Percentiles rank a stretch among this genome's conserved stretches.
Evolutionary conservation across 92 coral and sea anemone species (phyloP).

Genomic region (Siderastrea siderea): DNA sequence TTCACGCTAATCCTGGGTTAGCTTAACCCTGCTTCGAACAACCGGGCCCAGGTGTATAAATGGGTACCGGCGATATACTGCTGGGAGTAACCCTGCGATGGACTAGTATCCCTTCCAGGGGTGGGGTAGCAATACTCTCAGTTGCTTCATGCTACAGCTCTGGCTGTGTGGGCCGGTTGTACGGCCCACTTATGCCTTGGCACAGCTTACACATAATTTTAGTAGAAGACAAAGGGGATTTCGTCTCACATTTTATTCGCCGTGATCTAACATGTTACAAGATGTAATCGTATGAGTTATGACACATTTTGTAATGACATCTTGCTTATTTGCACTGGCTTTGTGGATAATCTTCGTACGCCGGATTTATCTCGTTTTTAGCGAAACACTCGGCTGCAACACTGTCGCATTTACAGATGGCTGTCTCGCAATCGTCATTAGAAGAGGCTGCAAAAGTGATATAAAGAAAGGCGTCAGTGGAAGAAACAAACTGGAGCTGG

Average conservation of each 20-base stretch:
- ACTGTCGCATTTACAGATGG: constrained; percentile 64
- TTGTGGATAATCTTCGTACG: constrained; percentile 23
- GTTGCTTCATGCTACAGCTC: too few species aligned
- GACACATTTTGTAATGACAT: not conserved
- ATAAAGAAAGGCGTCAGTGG: not conserved
- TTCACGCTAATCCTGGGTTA: too few species aligned
- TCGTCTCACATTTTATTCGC: not conserved
- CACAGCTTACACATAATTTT: too few species aligned
- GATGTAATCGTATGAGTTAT: not conserved
- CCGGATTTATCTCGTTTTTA: constrained; percentile 19
- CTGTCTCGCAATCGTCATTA: constrained; percentile 39
- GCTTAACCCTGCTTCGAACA: too few species aligned
- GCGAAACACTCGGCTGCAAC: constrained; percentile 63
- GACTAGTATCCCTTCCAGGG: too few species aligned
- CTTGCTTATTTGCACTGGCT: constrained; percentile 6
- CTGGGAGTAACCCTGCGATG: too few species aligned
- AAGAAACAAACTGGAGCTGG: not conserved
- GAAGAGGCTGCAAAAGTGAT: constrained; percentile 14
- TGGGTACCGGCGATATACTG: too few species aligned
- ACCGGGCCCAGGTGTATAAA: too few species aligned
- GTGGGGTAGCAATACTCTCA: too few species aligned
- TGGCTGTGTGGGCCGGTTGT: too few species aligned
- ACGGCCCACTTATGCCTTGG: too few species aligned
- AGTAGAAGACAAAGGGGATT: not conserved
- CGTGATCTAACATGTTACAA: not conserved